Percentiles rank a stretch among this genome's conserved stretches.
These are phyloP conservation scores for human (Homo sapiens) DNA, from an alignment of 2,113 vertebrate species.

Conservation along the genomic window DNA sequence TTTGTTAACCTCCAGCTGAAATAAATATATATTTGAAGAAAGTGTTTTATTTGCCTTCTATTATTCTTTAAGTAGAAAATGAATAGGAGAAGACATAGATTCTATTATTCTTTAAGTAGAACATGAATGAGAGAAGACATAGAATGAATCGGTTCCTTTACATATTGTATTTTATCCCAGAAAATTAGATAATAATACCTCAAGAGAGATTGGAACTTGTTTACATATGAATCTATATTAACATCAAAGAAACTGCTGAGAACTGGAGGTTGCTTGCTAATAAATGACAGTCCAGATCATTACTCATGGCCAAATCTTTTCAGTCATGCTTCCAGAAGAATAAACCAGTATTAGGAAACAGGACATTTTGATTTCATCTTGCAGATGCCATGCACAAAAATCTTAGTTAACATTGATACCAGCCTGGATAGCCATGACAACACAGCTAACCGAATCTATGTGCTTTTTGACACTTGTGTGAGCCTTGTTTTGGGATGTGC, in stretches of 20 bases:
- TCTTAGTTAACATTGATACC: no score
- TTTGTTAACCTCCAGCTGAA: neutral
- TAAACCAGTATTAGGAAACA: neutral
- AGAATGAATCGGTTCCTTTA: neutral
- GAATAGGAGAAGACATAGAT: neutral
- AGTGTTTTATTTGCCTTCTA: neutral
- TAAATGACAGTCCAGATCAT: neutral
- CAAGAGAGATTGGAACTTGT: neutral
- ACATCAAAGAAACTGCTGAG: neutral
- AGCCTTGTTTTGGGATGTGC: neutral
- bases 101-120: neutral
- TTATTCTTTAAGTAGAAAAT: neutral
- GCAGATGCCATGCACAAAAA: neutral
- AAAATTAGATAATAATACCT: neutral
- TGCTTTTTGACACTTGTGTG: accelerated
- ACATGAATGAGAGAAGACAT: neutral
- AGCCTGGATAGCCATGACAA: neutral
- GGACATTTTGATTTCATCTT: neutral
- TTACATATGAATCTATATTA: neutral
- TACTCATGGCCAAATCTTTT: neutral
- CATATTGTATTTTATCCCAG: neutral
- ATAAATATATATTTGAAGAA: neutral
- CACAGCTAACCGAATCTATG: neutral
- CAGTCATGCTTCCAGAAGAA: neutral
- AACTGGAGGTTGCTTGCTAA: neutral